phyloP scores from a whole-genome alignment of 2,888 invertebrate genomes.

The Drosophila acutilabella region DNA sequence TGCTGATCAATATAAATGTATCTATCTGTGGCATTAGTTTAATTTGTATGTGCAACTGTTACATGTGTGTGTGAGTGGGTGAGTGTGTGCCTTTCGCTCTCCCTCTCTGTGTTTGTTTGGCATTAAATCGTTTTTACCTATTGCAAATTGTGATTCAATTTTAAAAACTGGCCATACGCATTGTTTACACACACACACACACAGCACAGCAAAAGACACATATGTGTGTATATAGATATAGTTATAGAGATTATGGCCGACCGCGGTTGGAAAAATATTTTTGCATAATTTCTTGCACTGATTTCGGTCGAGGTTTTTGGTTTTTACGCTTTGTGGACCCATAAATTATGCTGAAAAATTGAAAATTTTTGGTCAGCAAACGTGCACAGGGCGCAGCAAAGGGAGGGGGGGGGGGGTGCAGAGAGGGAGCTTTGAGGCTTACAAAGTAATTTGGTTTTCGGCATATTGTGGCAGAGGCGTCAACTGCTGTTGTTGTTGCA shows the following conservation, averaged over 20 bases:
- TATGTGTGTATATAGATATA: slow-evolving; percentile 21
- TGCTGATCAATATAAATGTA: slow-evolving; percentile 80
- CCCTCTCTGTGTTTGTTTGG: slow-evolving; percentile 11
- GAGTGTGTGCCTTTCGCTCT: slow-evolving; percentile 1
- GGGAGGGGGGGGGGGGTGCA: neutral
- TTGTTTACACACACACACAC: slow-evolving; percentile 23
- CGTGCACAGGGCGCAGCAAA: no score
- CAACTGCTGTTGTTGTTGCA: slow-evolving; percentile 26
- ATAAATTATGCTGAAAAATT: slow-evolving; percentile 77
- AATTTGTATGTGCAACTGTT: slow-evolving; percentile 61
- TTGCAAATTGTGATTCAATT: slow-evolving; percentile 39
- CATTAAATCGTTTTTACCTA: slow-evolving; percentile 69
- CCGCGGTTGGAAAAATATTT: slow-evolving; percentile 63
- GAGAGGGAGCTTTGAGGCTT: neutral
- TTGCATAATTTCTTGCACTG: slow-evolving; percentile 77
- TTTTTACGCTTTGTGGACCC: slow-evolving; percentile 73
- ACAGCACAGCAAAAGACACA: slow-evolving; percentile 20
- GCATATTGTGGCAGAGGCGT: slow-evolving; percentile 58
- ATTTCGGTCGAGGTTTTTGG: slow-evolving; percentile 67
- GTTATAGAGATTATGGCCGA: slow-evolving; percentile 53
- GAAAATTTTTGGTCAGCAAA: slow-evolving; percentile 27
- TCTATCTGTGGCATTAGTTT: slow-evolving; percentile 73
- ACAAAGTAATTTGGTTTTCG: slow-evolving; percentile 75
- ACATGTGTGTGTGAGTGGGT: slow-evolving; percentile 20
- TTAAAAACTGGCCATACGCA: slow-evolving; percentile 9